These are phyloP conservation scores for Oryzias javanicus DNA, from an alignment of 2,113 vertebrate genomes.

Conservation along the genomic window DNA sequence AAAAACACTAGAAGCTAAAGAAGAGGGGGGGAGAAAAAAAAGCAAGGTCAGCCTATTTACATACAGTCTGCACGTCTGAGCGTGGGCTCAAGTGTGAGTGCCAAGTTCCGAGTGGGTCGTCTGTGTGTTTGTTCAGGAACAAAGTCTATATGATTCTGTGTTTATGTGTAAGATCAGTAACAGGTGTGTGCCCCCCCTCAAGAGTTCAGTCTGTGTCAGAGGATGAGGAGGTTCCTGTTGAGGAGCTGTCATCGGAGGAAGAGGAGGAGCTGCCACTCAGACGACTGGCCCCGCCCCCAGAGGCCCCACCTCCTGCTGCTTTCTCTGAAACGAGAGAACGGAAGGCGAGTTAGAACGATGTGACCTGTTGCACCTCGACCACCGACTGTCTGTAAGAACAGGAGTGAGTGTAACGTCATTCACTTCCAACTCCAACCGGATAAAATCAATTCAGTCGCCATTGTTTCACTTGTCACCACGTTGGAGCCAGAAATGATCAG, in stretches of 20 bases:
- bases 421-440: too few relatives aligned
- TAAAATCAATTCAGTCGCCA: too few relatives aligned
- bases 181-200: constrained; percentile 1
- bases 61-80: constrained; percentile 58
- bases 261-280: constrained; percentile 93
- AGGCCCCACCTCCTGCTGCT: constrained; percentile 82
- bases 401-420: too few relatives aligned
- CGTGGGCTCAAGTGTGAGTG: constrained; percentile 3
- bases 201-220: constrained; percentile 88
- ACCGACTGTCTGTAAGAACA: too few relatives aligned
- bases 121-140: constrained; percentile 41
- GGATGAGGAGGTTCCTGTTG: constrained; percentile 86
- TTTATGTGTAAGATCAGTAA: constrained; percentile 54
- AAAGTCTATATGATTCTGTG: constrained; percentile 20
- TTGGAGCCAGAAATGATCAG: too few relatives aligned
- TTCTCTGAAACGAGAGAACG: constrained; percentile 78
- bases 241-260: constrained; percentile 90
- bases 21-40: constrained; percentile 44
- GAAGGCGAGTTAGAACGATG: neutral
- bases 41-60: constrained; percentile 68
- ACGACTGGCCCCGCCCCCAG: constrained; percentile 87
- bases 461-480: too few relatives aligned
- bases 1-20: constrained; percentile 64
- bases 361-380: neutral
- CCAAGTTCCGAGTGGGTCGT: constrained; percentile 26